These are phyloP conservation scores for Podargus strigoides DNA, from an alignment of 2,797 vertebrate genomes.

Conservation along the genomic window DNA sequence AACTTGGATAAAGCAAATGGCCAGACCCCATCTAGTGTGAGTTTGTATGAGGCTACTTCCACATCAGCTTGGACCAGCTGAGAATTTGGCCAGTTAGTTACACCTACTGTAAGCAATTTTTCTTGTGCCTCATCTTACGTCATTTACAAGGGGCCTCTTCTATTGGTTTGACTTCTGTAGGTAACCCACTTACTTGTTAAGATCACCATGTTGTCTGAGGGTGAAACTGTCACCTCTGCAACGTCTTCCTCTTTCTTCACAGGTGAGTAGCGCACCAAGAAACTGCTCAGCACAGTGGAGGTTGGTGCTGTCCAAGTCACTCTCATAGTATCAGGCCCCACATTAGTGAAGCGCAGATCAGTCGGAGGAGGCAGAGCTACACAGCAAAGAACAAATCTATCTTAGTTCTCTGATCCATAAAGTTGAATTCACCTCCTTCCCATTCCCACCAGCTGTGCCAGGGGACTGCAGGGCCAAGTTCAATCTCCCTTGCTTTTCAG, in stretches of 20 bases:
- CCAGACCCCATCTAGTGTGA: not conserved
- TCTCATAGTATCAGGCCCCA: constrained; percentile 83
- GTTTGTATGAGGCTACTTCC: not conserved
- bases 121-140: not conserved
- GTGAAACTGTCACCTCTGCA: constrained; percentile 81
- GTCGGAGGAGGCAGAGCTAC: constrained; percentile 93
- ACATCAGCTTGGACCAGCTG: not conserved
- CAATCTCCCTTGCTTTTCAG: not conserved
- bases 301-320: constrained; percentile 86
- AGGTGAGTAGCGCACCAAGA: constrained; percentile 87
- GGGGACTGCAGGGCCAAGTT: not conserved
- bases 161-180: rapidly evolving
- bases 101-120: not conserved
- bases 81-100: not conserved
- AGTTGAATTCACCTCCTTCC: not conserved
- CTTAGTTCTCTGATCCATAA: not conserved
- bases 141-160: not conserved
- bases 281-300: constrained; percentile 78
- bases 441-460: not conserved
- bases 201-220: constrained; percentile 76
- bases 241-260: constrained; percentile 87
- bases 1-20: not conserved
- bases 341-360: constrained; percentile 83
- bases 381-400: not conserved
- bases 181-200: constrained; percentile 80